These are phyloP conservation scores for Rachycentron canadum DNA, from an alignment of 2,797 vertebrate genomes.

Conservation along the genomic window DNA sequence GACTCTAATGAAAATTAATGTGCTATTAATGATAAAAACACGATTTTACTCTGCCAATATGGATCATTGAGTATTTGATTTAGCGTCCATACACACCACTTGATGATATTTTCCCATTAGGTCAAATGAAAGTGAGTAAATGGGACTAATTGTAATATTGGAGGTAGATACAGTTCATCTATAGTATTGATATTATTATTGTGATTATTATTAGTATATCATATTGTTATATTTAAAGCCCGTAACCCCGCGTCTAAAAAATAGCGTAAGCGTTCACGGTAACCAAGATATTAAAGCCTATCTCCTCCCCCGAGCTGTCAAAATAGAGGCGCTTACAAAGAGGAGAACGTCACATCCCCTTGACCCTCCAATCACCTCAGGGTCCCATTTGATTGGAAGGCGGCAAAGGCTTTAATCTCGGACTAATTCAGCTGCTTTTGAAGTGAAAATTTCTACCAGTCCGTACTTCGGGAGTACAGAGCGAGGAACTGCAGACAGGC, in stretches of 20 bases:
- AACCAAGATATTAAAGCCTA: conserved; percentile 75
- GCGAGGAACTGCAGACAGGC: conserved; percentile 88
- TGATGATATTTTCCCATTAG: rapidly evolving
- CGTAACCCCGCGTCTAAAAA: conserved; percentile 1
- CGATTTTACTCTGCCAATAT: background rate
- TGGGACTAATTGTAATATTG: no score
- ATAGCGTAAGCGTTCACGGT: conserved; percentile 67
- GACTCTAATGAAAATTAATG: rapidly evolving
- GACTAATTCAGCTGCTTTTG: conserved; percentile 98
- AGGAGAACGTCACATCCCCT: conserved; percentile 99
- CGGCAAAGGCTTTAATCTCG: conserved; percentile 99
- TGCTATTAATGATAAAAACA: background rate
- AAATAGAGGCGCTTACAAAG: conserved; percentile 87
- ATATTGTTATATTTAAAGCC: background rate
- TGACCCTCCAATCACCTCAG: conserved; percentile 99
- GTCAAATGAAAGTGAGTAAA: background rate
- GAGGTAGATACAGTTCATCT: background rate
- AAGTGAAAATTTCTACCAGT: conserved; percentile 96
- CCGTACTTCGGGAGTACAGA: conserved; percentile 91
- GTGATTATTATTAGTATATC: background rate
- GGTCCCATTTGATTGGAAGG: conserved; percentile 99
- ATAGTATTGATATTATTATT: no score
- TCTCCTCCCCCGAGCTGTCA: conserved; percentile 88
- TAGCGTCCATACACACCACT: background rate
- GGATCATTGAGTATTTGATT: background rate